Evolutionary conservation across 2,888 invertebrate species (phyloP).

Genomic region (Shargacucullia verbasci): DNA sequence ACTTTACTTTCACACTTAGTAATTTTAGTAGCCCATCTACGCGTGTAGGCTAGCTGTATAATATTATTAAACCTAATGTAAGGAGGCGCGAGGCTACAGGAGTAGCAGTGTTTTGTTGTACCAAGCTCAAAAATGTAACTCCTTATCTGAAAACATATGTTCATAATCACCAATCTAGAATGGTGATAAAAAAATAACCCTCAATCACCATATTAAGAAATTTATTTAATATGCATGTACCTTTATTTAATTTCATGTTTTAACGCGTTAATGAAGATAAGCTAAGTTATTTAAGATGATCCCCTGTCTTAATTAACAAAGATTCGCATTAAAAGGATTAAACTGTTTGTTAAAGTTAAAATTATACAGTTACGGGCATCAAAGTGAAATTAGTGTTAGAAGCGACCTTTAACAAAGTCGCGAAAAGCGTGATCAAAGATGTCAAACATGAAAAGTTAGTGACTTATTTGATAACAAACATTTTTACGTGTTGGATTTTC

Average conservation of each 20-base stretch:
- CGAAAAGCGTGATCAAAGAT: constrained; percentile 21
- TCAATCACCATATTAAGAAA: too few species aligned
- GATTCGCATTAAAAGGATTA: constrained; percentile 43
- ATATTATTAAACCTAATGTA: too few species aligned
- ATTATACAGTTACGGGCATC: constrained; percentile 29
- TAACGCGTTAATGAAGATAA: constrained; percentile 12
- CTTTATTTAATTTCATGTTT: constrained; percentile 2
- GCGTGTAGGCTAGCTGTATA: too few species aligned
- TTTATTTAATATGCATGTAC: too few species aligned
- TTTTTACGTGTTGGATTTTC: not conserved
- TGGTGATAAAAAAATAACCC: too few species aligned
- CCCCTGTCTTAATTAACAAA: constrained; percentile 45
- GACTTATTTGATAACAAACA: not conserved
- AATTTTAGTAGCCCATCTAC: too few species aligned
- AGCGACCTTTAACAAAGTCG: constrained; percentile 23
- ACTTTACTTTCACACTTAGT: too few species aligned
- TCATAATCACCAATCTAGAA: too few species aligned
- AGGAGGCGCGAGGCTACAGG: too few species aligned
- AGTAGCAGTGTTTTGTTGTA: too few species aligned
- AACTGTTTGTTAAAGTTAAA: constrained; percentile 47
- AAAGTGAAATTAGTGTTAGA: constrained; percentile 44
- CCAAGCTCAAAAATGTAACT: too few species aligned
- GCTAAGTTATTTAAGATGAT: constrained; percentile 34
- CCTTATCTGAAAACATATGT: too few species aligned
- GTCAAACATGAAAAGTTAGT: constrained; percentile 21